A percentile compares a stretch with the other conserved stretches of the same genome.
phyloP scores from a whole-genome alignment of 2,888 invertebrate species.

The Noctua janthe region DNA sequence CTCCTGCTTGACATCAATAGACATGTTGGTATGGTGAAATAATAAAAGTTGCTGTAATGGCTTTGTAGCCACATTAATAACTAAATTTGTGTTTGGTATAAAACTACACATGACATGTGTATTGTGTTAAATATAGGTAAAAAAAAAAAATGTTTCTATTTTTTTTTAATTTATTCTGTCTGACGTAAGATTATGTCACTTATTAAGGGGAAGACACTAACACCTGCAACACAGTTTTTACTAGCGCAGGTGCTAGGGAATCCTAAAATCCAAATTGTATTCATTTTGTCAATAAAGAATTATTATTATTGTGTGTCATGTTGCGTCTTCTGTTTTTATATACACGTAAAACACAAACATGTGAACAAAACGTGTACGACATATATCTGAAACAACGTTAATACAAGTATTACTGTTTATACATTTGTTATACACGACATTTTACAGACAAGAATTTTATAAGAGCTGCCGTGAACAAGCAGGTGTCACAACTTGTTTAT shows the following conservation, averaged over 20 bases:
- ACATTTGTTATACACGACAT: not conserved
- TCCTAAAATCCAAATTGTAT: too few species aligned
- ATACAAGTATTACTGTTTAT: not conserved
- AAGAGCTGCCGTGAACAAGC: not conserved
- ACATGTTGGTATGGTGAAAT: not conserved
- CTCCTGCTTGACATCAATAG: conserved; percentile 27
- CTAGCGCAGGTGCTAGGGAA: too few species aligned
- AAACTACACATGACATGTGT: not conserved
- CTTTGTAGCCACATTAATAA: not conserved
- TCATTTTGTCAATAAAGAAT: too few species aligned
- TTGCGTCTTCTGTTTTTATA: not conserved
- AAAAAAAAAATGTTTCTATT: too few species aligned
- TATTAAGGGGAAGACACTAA: too few species aligned
- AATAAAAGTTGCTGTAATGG: not conserved
- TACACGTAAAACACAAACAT: not conserved
- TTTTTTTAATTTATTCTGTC: too few species aligned
- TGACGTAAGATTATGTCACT: too few species aligned
- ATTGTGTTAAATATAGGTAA: not conserved
- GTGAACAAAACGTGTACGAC: not conserved
- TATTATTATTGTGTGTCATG: not conserved
- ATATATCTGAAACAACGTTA: not conserved
- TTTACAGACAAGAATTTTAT: not conserved
- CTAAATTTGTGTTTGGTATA: not conserved
- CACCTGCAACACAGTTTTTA: too few species aligned
- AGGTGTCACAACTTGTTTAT: not conserved